Percentiles rank a stretch among this genome's conserved stretches.
Conservation (phyloP, 1,140 invertebrate genomes). For the Diabrotica virgifera region DNA sequence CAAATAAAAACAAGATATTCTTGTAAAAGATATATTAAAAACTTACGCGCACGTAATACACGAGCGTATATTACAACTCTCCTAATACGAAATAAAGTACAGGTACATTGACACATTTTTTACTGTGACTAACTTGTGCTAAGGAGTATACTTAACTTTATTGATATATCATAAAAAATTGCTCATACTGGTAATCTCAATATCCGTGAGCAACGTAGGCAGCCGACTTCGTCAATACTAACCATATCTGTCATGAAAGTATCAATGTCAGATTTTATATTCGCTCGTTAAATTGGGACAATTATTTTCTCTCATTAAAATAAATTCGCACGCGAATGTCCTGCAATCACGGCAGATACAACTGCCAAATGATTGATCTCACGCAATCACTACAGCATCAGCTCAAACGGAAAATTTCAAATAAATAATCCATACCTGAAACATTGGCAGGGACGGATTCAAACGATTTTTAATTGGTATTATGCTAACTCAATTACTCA, state of each 20-base stretch:
- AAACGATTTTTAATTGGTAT: no score
- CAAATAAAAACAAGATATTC: no score
- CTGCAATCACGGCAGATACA: background rate
- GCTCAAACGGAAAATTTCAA: background rate
- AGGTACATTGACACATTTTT: no score
- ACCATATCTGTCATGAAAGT: background rate
- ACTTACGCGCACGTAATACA: no score
- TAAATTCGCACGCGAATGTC: background rate
- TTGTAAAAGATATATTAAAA: no score
- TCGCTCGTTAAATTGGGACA: background rate
- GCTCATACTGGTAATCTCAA: no score
- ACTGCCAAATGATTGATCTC: background rate
- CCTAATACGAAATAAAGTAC: no score
- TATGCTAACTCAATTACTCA: no score
- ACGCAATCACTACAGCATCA: background rate
- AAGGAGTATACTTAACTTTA: no score
- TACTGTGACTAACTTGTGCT: no score
- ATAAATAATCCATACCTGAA: background rate
- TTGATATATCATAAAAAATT: no score
- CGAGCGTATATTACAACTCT: no score
- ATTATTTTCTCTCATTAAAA: conserved; percentile 1
- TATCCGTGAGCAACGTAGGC: background rate
- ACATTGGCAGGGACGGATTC: background rate
- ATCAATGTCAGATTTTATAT: conserved; percentile 1
- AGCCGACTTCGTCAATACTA: background rate